Evolutionary conservation across 2,113 vertebrate species (phyloP), one percentile per base, ranked within the genome.

Genomic region (Tachuris rubrigastra): DNA sequence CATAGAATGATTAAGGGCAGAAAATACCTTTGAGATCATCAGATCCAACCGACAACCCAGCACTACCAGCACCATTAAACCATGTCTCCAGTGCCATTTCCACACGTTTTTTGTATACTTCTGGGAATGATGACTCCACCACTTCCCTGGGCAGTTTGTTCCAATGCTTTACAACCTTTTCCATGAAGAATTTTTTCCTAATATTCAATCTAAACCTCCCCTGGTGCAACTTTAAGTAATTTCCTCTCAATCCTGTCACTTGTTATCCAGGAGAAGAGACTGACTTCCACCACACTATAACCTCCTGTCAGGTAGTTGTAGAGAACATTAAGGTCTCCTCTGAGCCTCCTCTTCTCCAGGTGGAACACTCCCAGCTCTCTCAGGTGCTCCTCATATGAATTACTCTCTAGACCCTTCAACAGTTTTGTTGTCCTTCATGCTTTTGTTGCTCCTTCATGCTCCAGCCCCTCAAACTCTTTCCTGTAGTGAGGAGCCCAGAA

Each of bases 141-240:
- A 16, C 11, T 58, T 65, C 35, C 22, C 14, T 73, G n/a, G 21
- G 6, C 11, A 73, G 50, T 8, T 10, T 58, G 22, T 81, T 88
- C 12, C 68, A 58, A 11, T 44, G 25, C 21, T 50, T 22, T 58
- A 33, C 12, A 66, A 37, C 8, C 42, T 23, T 4, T 13, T 37
- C 31, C 19, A 23, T 25, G 14, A 50, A 50, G 9, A 50, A 44
- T 3, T 10, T 50, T 88, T 58, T 50, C 44, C 11, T 50, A n/a
- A 44, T 7, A 66, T 37, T 12, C 8, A 33, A 23, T 58, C 18
- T 23, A 58, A 73, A 50, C 8, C 18, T 33, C 6, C 18, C 9
- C 7, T 0, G 1, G 6, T 33, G 6, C 18, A 66, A 33, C 18
- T 58, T 33, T 27, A 72, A 41, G 4, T 18, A 0, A 0, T 55